Evolutionary conservation across 2,113 vertebrate genomes (phyloP).

Genomic region (Eulemur rufifrons): DNA sequence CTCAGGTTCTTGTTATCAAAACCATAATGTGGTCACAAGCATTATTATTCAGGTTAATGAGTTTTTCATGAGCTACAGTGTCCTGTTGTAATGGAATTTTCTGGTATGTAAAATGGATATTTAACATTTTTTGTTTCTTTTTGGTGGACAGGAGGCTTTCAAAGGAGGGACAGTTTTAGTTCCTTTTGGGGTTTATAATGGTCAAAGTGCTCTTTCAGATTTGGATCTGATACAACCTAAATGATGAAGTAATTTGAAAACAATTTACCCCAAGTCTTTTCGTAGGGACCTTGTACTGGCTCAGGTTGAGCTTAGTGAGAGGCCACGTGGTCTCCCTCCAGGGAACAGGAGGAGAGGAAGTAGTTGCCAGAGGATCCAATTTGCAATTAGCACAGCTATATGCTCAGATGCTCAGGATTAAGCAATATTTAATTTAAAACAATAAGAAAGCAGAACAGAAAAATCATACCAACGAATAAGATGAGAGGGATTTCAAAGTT

Average conservation of each 20-base stretch:
- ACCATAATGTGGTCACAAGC: not conserved
- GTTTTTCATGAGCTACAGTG: not conserved
- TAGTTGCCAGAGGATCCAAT: not conserved
- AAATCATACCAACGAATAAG: not conserved
- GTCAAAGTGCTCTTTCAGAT: not conserved
- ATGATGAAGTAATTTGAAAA: not conserved
- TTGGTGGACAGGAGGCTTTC: not conserved
- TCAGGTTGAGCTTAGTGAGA: not conserved
- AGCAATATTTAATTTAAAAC: not conserved
- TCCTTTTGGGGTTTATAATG: not conserved
- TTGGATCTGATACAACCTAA: not conserved
- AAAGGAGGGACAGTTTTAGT: not conserved
- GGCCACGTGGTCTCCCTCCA: not conserved
- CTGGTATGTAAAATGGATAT: not conserved
- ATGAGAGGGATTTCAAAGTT: not conserved
- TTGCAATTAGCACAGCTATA: not conserved
- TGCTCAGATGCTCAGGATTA: not conserved
- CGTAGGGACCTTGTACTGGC: not conserved
- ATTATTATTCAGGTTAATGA: not conserved
- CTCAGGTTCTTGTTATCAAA: constrained; percentile 22
- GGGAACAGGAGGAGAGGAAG: no score
- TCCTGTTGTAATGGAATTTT: not conserved
- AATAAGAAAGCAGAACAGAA: not conserved
- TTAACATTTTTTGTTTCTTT: not conserved
- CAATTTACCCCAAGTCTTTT: not conserved